A percentile compares a stretch with the other conserved stretches of the same genome.
These are phyloP conservation scores for Vandiemenella viatica DNA, from an alignment of 2,888 invertebrate species.

Conservation along the genomic window DNA sequence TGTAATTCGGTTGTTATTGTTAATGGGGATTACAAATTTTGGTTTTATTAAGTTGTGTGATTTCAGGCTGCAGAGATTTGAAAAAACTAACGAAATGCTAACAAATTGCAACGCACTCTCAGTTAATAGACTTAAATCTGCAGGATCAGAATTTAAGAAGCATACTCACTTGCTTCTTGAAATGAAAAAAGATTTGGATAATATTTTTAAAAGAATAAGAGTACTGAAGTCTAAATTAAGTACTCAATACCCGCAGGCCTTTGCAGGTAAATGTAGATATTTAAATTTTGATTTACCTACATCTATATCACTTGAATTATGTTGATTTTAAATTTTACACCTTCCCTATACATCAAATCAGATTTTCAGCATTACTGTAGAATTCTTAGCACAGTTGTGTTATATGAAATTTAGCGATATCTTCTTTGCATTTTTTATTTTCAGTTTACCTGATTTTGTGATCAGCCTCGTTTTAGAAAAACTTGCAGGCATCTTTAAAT, in stretches of 20 bases:
- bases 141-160: constrained; percentile 76
- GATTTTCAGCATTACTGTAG: too few relatives aligned
- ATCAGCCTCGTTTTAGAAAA: too few relatives aligned
- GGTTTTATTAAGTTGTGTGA: too few relatives aligned
- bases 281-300: too few relatives aligned
- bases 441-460: too few relatives aligned
- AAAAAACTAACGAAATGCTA: constrained; percentile 98
- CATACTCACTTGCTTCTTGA: constrained; percentile 75
- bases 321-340: too few relatives aligned
- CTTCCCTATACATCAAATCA: too few relatives aligned
- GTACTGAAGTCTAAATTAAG: constrained; percentile 60
- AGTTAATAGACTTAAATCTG: constrained; percentile 67
- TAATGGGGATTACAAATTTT: too few relatives aligned
- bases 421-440: not conserved
- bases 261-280: constrained; percentile 17
- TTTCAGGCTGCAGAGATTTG: constrained; percentile 82
- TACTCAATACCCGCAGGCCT: constrained; percentile 29
- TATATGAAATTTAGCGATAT: not conserved
- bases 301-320: too few relatives aligned
- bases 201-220: constrained; percentile 83
- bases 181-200: constrained; percentile 89
- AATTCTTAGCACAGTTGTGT: too few relatives aligned
- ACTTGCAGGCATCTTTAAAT: too few relatives aligned
- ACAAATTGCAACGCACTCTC: constrained; percentile 93
- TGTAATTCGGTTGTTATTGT: too few relatives aligned